Evolutionary conservation across 2,113 vertebrate genomes (phyloP).

Genomic region (Platichthys stellatus): DNA sequence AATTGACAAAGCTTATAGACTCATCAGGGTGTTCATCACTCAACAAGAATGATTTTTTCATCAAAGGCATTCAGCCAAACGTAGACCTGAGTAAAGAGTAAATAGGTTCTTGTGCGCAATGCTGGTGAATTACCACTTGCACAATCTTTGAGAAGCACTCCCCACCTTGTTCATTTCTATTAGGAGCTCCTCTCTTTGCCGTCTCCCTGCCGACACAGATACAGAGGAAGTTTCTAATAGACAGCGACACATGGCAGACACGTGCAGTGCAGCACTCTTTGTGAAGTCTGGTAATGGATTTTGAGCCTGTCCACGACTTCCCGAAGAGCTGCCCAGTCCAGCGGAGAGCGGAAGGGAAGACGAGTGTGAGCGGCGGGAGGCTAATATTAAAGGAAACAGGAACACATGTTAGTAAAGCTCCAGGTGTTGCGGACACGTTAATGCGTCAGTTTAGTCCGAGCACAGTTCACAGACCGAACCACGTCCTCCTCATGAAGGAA

Average conservation of each 20-base stretch:
- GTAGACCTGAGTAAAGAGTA: background rate
- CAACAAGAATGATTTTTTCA: background rate
- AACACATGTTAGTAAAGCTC: conserved; percentile 22
- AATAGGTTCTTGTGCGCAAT: background rate
- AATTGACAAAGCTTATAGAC: background rate
- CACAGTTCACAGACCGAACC: conserved; percentile 52
- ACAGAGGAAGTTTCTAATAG: conserved; percentile 49
- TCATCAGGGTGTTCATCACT: background rate
- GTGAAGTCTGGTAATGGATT: conserved; percentile 26
- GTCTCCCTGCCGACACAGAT: conserved; percentile 31
- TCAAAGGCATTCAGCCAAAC: conserved; percentile 31
- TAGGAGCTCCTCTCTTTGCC: background rate
- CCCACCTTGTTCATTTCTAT: background rate
- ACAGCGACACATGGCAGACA: conserved; percentile 38
- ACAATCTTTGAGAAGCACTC: background rate
- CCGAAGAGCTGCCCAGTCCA: conserved; percentile 32
- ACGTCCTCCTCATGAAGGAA: conserved; percentile 46
- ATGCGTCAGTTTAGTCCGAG: conserved; percentile 15
- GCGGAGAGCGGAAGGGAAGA: conserved; percentile 28
- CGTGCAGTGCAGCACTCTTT: conserved; percentile 37
- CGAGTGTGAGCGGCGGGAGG: conserved; percentile 17
- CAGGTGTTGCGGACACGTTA: conserved; percentile 8
- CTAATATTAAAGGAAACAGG: conserved; percentile 57
- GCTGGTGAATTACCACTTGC: background rate
- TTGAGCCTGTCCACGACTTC: conserved; percentile 42